phyloP scores from a whole-genome alignment of 2,797 vertebrate species.

The Pseudocheirus occidentalis region DNA sequence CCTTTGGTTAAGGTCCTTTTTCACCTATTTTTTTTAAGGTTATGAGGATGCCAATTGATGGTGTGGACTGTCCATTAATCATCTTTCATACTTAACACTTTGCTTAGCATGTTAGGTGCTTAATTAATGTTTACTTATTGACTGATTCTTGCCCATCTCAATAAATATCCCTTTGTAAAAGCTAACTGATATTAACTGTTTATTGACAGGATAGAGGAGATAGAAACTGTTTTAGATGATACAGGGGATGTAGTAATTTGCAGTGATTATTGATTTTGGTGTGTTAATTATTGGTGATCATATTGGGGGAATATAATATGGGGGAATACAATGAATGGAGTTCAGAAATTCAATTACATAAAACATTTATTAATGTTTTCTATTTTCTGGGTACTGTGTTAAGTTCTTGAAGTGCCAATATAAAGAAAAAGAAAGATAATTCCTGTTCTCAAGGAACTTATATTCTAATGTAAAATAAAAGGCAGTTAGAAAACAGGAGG shows the following conservation, averaged over 20 bases:
- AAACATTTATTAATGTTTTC: not conserved
- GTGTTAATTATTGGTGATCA: not conserved
- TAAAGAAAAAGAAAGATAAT: not conserved
- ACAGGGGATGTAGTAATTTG: not conserved
- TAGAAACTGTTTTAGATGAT: not conserved
- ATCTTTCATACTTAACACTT: no score
- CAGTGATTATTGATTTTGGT: not conserved
- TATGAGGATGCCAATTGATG: no score
- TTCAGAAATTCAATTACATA: not conserved
- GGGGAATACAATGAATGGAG: not conserved
- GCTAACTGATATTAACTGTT: no score
- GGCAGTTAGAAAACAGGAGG: not conserved
- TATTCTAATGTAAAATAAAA: not conserved
- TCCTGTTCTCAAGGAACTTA: not conserved
- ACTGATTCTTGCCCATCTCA: no score
- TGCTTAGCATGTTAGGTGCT: no score
- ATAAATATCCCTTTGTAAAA: no score
- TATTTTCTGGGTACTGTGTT: not conserved
- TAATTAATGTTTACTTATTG: no score
- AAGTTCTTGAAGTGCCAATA: not conserved
- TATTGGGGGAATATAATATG: not conserved
- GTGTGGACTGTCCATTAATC: no score
- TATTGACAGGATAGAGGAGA: not conserved
- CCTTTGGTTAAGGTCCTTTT: no score
- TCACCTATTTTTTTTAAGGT: no score